A percentile compares a stretch with the other conserved stretches of the same genome.
These are phyloP conservation scores for Paedocypris sp. DNA, from an alignment of 2,113 vertebrate genomes.

Conservation along the genomic window DNA sequence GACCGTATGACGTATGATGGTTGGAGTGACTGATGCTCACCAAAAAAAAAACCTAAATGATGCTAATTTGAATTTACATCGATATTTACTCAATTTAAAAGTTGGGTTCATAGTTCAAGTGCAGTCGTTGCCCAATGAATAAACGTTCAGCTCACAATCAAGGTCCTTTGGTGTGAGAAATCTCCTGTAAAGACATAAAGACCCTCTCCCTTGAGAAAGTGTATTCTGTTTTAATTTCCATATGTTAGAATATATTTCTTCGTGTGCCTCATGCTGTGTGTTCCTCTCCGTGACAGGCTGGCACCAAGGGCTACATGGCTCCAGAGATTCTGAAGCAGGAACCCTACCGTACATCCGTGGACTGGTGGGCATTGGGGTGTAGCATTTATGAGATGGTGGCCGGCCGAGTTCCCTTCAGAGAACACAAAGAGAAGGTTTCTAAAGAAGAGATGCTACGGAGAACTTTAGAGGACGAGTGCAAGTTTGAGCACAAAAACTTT, in stretches of 20 bases:
- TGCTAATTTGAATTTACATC: too few relatives aligned
- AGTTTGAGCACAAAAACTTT: conserved; percentile 67
- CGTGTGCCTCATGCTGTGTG: neutral
- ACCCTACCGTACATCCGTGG: conserved; percentile 69
- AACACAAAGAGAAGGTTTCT: conserved; percentile 73
- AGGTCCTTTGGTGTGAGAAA: too few relatives aligned
- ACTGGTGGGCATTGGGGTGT: conserved; percentile 86
- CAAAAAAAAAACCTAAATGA: too few relatives aligned
- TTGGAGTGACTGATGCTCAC: too few relatives aligned
- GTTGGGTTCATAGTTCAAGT: too few relatives aligned
- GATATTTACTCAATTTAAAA: too few relatives aligned
- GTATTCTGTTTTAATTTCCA: too few relatives aligned
- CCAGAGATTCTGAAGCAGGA: conserved; percentile 77
- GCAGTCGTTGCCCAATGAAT: too few relatives aligned
- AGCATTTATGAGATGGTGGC: conserved; percentile 83
- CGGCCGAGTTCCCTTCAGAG: conserved; percentile 73
- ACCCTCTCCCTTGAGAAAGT: too few relatives aligned
- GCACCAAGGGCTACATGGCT: conserved; percentile 83
- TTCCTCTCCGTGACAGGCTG: conserved; percentile 60
- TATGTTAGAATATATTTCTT: neutral
- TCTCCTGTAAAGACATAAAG: too few relatives aligned
- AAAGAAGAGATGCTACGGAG: conserved; percentile 72
- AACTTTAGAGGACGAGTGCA: conserved; percentile 72
- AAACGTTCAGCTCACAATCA: too few relatives aligned
- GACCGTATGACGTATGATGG: too few relatives aligned